phyloP scores from a whole-genome alignment of 2,888 invertebrate species.

The Margaritifera margaritifera region DNA sequence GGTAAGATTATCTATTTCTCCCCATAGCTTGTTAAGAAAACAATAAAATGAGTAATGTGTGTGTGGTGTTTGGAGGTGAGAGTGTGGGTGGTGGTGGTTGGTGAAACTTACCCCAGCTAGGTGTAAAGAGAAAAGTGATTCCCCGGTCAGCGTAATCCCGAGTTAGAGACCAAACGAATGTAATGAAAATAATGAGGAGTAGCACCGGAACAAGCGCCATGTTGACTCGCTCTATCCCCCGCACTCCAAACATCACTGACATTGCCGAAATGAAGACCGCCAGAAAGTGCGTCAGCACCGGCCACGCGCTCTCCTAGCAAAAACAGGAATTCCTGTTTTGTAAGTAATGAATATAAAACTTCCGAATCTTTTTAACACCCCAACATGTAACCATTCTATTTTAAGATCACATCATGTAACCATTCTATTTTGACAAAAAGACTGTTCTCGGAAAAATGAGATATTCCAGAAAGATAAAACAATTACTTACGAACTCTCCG shows the following conservation, averaged over 20 bases:
- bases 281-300: constrained; percentile 57
- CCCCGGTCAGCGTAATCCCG: constrained; percentile 55
- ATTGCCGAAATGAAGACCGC: constrained; percentile 54
- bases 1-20: too few species aligned
- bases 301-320: constrained; percentile 61
- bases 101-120: constrained; percentile 58
- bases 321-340: not conserved
- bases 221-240: constrained; percentile 67
- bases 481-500: too few species aligned
- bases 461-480: too few species aligned
- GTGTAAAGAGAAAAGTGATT: constrained; percentile 63
- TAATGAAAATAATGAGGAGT: constrained; percentile 57
- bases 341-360: too few species aligned
- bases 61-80: too few species aligned
- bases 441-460: too few species aligned
- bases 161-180: constrained; percentile 64
- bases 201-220: constrained; percentile 62
- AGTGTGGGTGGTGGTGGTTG: not conserved
- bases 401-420: too few species aligned
- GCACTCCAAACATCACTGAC: constrained; percentile 62
- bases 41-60: too few species aligned
- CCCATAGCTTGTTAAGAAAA: too few species aligned
- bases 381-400: too few species aligned
- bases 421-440: too few species aligned
- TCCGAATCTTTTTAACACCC: too few species aligned